Percentiles rank a stretch among this genome's conserved stretches.
These are phyloP conservation scores for Willisornis vidua DNA, from an alignment of 2,113 vertebrate species.

Conservation along the genomic window DNA sequence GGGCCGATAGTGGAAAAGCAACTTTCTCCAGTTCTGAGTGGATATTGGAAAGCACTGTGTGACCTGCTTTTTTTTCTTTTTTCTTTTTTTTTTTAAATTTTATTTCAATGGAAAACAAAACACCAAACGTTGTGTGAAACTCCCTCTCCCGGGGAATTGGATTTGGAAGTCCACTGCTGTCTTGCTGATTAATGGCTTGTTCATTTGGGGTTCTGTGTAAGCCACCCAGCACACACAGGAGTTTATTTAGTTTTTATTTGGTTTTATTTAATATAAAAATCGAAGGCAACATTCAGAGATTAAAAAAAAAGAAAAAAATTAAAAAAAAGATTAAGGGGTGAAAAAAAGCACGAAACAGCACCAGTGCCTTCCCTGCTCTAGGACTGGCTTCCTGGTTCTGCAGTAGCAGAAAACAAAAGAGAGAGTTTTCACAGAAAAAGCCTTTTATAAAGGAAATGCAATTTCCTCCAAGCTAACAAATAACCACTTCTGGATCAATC, in stretches of 20 bases:
- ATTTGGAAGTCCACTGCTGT: conserved; percentile 74
- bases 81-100: conserved; percentile 24
- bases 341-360: conserved; percentile 77
- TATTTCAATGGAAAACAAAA: conserved; percentile 33
- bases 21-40: conserved; percentile 87
- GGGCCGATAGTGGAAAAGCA: conserved; percentile 75
- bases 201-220: conserved; percentile 42
- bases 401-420: conserved; percentile 65
- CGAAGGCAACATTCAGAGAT: conserved; percentile 51
- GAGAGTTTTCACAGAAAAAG: conserved; percentile 80
- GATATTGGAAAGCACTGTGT: conserved; percentile 94
- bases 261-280: conserved; percentile 44
- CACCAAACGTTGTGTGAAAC: conserved; percentile 60
- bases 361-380: conserved; percentile 85
- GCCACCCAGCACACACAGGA: conserved; percentile 48
- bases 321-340: not conserved
- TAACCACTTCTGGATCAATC: conserved; percentile 76
- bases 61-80: conserved; percentile 67
- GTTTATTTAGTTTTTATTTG: conserved; percentile 22
- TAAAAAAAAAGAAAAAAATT: not conserved
- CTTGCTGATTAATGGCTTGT: conserved; percentile 71
- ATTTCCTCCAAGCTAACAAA: conserved; percentile 75
- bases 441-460: conserved; percentile 80
- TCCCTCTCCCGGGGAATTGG: conserved; percentile 49
- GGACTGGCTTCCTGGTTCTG: conserved; percentile 73